A percentile compares a stretch with the other conserved stretches of the same genome.
phyloP scores from a whole-genome alignment of 2,888 invertebrate species.

The Oxytorus armatus region DNA sequence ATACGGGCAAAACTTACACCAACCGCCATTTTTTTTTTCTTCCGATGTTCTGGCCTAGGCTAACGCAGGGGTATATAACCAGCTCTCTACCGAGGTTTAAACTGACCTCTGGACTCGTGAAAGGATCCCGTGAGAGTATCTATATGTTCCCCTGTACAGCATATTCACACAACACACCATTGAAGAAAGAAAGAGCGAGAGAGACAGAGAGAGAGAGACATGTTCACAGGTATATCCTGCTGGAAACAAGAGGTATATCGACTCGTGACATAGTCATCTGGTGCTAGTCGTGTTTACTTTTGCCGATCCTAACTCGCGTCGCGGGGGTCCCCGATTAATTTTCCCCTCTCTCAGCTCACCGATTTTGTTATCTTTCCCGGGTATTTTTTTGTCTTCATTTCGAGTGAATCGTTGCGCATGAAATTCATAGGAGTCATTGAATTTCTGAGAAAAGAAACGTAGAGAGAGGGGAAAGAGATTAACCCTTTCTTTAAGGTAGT shows the following conservation, averaged over 20 bases:
- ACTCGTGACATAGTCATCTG: slow-evolving; percentile 74
- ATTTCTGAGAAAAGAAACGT: too few relatives aligned
- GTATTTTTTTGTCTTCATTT: neutral
- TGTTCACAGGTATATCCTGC: slow-evolving; percentile 44
- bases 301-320: slow-evolving; percentile 55
- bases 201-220: slow-evolving; percentile 18
- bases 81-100: slow-evolving; percentile 43
- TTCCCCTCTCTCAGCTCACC: slow-evolving; percentile 10
- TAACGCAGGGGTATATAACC: slow-evolving; percentile 45
- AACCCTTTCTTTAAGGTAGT: too few relatives aligned
- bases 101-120: slow-evolving; percentile 64
- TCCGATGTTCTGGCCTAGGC: slow-evolving; percentile 31
- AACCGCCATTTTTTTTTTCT: slow-evolving; percentile 29
- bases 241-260: slow-evolving; percentile 56
- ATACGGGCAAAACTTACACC: slow-evolving; percentile 47
- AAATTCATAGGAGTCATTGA: too few relatives aligned
- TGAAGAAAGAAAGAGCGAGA: slow-evolving; percentile 11
- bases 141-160: slow-evolving; percentile 19
- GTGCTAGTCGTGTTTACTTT: slow-evolving; percentile 50
- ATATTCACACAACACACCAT: slow-evolving; percentile 23
- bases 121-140: slow-evolving; percentile 37
- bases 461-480: too few relatives aligned
- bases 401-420: too few relatives aligned
- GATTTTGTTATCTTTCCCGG: neutral
- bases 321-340: slow-evolving; percentile 47